Conservation (phyloP, 2,888 invertebrate species). For the Idaea straminata region DNA sequence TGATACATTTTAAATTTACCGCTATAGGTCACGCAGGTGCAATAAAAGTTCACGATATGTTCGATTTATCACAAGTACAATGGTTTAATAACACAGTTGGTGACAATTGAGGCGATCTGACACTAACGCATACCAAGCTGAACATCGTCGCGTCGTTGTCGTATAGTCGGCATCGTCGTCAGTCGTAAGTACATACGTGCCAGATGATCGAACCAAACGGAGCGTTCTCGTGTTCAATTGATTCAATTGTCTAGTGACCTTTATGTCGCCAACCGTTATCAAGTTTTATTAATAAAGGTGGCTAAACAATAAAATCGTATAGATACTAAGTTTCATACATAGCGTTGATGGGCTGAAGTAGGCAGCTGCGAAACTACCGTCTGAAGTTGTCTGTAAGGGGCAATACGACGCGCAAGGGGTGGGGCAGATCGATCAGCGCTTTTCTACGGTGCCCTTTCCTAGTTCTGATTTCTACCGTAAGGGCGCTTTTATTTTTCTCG, state of each 20-base stretch:
- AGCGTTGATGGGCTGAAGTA: conserved; percentile 60
- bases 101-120: conserved; percentile 36
- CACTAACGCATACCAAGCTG: conserved; percentile 38
- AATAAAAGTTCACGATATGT: conserved; percentile 42
- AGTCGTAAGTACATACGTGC: conserved; percentile 11
- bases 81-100: conserved; percentile 33
- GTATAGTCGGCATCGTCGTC: background rate
- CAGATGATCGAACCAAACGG: conserved; percentile 20
- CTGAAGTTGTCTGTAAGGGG: conserved; percentile 61
- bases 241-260: conserved; percentile 52
- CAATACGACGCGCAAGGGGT: conserved; percentile 46
- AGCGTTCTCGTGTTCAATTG: conserved; percentile 26
- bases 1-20: conserved; percentile 35
- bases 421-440: conserved; percentile 65
- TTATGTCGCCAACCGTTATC: conserved; percentile 54
- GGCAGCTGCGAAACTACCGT: conserved; percentile 48
- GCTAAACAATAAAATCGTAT: conserved; percentile 68
- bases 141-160: conserved; percentile 7
- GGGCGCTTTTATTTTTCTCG: conserved; percentile 33
- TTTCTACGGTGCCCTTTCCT: conserved; percentile 40
- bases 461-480: conserved; percentile 41
- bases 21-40: conserved; percentile 37
- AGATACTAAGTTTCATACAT: conserved; percentile 74
- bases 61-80: conserved; percentile 39
- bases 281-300: conserved; percentile 65